Evolutionary conservation across 1,140 invertebrate species (phyloP), one percentile per base, ranked within the genome.

Genomic region (Temnothorax nylanderi): DNA sequence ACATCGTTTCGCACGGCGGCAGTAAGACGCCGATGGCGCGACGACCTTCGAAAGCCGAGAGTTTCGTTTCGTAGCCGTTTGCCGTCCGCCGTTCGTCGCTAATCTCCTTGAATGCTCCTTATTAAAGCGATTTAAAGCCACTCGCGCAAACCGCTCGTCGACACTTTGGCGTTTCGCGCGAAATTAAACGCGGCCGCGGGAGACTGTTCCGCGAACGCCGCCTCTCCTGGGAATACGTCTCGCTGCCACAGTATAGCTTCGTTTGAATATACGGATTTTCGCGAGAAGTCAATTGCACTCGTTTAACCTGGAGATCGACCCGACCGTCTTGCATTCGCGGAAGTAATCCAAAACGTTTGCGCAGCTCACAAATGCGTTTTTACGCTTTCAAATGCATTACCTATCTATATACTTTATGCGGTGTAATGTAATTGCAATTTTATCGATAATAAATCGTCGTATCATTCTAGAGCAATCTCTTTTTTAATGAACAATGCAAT

Each of bases 1-100:
- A 94, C 94, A 94, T 92, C 92, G 90, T 93, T 94, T 81, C 77
- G 60, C 80, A 75, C 32, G 78, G n/a, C 32, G 64, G 81, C 58
- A 51, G 74, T 60, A 87, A 71, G 74, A 78, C 69, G 78, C 80
- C 37, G n/a, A 2, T 41, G 51, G 41, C 54, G 76, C 72, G 88
- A 60, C 76, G 88, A 78, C 89, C 89, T 90, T 90, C 89, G 86
- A 90, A 90, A 90, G 86, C 60, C 88, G 60, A 64, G 47, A 69
- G 87, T 78, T 88, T 81, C 82, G 58, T 54, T 26, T 26, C 49
- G 64, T 72, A 67, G 85, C 26, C 54, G 62, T 44, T 76, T 21
- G 37, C 56, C 54, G 16, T 37, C 21, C 47, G 34, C 37, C 58
- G 16, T 41, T 47, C 74, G 41, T 78, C 78, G 77, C 81, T 91